Evolutionary conservation across 2,888 invertebrate species (phyloP), one percentile per base, ranked within the genome.

Genomic region (Corythucha ciliata): DNA sequence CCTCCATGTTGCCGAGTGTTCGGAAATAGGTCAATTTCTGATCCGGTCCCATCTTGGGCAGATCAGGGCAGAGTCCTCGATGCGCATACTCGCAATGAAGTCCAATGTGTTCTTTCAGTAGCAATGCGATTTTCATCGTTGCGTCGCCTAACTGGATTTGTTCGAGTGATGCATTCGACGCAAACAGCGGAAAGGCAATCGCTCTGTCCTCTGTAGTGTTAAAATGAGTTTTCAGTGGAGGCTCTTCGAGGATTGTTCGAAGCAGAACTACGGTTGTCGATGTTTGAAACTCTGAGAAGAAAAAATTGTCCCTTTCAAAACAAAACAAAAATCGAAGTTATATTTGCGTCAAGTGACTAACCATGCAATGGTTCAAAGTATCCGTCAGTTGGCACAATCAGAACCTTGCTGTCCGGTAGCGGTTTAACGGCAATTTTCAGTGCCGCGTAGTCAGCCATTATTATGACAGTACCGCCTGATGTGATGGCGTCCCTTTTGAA

Each of bases 301-400:
- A 5, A 34, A 16, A 34, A 18, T 14, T 22, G 16, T 47, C 6
- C 45, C 45, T 29, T 51, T 46, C 7, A 51, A 10, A 16, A 7
- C 33, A 33, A 33, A 33, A 33, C 14, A 33, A 7, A 33, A 4
- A 33, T 5, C 7, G 18, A 33, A 33, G 3, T 16, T 5, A 16
- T n/a, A 4, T 7, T 39, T 18, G n/a, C 27, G 12, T 12, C 32
- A 8, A 45, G 24, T n/a, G 14, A 21, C 44, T 26, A 37, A 59
- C 59, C 56, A 51, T 51, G 27, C 21, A 55, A 44, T n/a, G 49
- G 39, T 6, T 53, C 48, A 25, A 55, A 47, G 36, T 37, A 33
- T 33, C 52, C 55, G 47, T 59, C 57, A 10, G 46, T 42, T n/a
- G 57, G 52, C 27, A 53, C 48, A 24, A 54, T 26, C 4, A 57